These are phyloP conservation scores for Cololabis saira DNA, from an alignment of 2,113 vertebrate genomes.

Conservation along the genomic window DNA sequence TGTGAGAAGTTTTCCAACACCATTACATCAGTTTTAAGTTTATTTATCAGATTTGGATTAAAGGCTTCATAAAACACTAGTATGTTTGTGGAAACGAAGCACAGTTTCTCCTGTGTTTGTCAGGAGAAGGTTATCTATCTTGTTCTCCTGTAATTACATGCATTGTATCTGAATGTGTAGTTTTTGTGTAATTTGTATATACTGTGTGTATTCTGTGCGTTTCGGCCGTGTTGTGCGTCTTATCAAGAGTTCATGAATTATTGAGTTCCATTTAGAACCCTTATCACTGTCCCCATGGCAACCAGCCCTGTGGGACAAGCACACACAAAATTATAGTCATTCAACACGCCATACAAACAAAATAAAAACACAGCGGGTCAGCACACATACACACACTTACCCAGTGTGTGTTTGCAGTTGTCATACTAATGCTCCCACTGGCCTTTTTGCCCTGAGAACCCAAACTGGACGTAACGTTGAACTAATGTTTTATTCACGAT, in stretches of 20 bases:
- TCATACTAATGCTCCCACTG: conserved; percentile 7
- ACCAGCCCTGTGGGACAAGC: conserved; percentile 34
- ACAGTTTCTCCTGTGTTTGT: conserved; percentile 10
- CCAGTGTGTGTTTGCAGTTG: conserved; percentile 1
- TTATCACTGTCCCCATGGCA: conserved; percentile 67
- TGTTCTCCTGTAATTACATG: conserved; percentile 26
- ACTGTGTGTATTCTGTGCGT: conserved; percentile 13
- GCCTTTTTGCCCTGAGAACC: conserved; percentile 37
- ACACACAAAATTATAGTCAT: conserved; percentile 27
- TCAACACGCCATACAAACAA: conserved; percentile 18
- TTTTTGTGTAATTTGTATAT: background rate
- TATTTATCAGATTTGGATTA: no score
- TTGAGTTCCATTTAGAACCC: conserved; percentile 65
- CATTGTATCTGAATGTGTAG: conserved; percentile 17
- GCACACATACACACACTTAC: conserved; percentile 1
- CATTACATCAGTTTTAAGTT: no score
- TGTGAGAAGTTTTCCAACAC: no score
- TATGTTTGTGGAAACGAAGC: background rate
- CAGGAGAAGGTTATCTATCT: background rate
- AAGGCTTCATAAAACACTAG: background rate
- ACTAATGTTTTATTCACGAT: conserved; percentile 49
- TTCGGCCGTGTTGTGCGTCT: conserved; percentile 13
- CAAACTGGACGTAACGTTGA: conserved; percentile 24
- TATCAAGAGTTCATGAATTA: conserved; percentile 68
- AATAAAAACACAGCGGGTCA: conserved; percentile 14